Percentiles rank a stretch among this genome's conserved stretches.
Evolutionary conservation across 2,888 invertebrate species (phyloP).

Genomic region (Bursaphelenchus okinawaensis): DNA sequence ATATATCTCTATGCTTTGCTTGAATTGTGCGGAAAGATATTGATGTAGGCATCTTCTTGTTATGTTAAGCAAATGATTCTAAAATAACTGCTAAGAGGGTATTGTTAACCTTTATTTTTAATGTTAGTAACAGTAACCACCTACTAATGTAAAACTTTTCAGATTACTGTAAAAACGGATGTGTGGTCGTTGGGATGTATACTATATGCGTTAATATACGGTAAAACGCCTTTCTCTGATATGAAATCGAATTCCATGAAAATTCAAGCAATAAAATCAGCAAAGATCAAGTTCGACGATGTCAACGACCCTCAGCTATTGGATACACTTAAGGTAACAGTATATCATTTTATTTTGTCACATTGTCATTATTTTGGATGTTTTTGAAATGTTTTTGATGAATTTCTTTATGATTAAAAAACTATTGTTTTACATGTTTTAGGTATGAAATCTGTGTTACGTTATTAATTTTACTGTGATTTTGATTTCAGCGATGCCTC

Average conservation of each 20-base stretch:
- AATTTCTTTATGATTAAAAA: too few relatives aligned
- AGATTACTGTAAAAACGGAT: slow-evolving; percentile 86
- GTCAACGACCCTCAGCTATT: slow-evolving; percentile 61
- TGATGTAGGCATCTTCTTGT: slow-evolving; percentile 1
- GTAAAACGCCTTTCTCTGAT: slow-evolving; percentile 82
- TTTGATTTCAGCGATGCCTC: slow-evolving; percentile 66
- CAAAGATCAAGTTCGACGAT: slow-evolving; percentile 29
- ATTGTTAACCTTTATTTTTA: too few relatives aligned
- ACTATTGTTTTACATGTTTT: too few relatives aligned
- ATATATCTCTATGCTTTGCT: too few relatives aligned
- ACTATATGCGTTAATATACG: slow-evolving; percentile 83
- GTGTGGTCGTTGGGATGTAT: slow-evolving; percentile 98
- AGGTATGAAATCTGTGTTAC: slow-evolving; percentile 63
- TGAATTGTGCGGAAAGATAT: slow-evolving; percentile 16
- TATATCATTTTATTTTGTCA: too few relatives aligned
- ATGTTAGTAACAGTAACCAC: too few relatives aligned
- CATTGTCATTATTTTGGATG: too few relatives aligned
- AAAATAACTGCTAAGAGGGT: too few relatives aligned
- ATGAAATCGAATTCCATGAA: slow-evolving; percentile 63
- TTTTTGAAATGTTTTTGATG: slow-evolving; percentile 62
- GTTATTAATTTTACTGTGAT: slow-evolving; percentile 6
- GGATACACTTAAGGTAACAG: slow-evolving; percentile 63
- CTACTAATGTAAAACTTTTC: too few relatives aligned
- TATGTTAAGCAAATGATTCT: too few relatives aligned
- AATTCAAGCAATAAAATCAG: slow-evolving; percentile 16